Conservation (phyloP, 2,113 vertebrate genomes). For the Phyllostomus discolor region DNA sequence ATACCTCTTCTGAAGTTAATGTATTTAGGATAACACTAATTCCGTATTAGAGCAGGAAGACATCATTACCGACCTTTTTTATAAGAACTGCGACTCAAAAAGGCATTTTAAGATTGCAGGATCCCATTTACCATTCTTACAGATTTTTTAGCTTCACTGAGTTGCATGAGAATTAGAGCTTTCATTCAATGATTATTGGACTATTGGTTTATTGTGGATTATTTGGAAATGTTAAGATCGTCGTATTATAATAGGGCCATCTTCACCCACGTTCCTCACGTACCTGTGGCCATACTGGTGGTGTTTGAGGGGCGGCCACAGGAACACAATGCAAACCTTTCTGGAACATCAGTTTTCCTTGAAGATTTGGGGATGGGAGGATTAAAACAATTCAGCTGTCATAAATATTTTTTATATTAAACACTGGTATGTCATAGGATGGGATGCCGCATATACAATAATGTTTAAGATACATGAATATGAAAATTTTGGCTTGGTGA, state of each 20-base stretch:
- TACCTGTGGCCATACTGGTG: not conserved
- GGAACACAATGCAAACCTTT: not conserved
- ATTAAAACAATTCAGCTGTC: not conserved
- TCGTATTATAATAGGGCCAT: not conserved
- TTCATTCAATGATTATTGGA: not conserved
- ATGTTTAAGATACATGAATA: not conserved
- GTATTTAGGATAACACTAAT: conserved; percentile 48
- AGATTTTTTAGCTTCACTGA: not conserved
- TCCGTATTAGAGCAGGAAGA: conserved; percentile 40
- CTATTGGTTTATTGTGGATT: not conserved
- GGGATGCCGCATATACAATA: not conserved
- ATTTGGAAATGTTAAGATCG: not conserved
- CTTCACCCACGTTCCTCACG: not conserved
- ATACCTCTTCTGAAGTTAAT: conserved; percentile 34
- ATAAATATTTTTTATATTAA: conserved; percentile 6
- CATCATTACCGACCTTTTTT: conserved; percentile 50
- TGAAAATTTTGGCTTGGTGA: not conserved
- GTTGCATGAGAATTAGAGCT: not conserved
- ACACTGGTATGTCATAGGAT: not conserved
- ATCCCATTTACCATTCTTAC: not conserved
- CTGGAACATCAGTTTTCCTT: not conserved
- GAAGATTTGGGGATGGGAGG: not conserved
- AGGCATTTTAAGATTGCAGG: not conserved
- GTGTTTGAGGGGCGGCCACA: not conserved
- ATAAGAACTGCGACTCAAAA: conserved; percentile 26